Evolutionary conservation across 2,113 vertebrate species (phyloP), one percentile per base, ranked within the genome.

Genomic region (Takifugu flavidus): DNA sequence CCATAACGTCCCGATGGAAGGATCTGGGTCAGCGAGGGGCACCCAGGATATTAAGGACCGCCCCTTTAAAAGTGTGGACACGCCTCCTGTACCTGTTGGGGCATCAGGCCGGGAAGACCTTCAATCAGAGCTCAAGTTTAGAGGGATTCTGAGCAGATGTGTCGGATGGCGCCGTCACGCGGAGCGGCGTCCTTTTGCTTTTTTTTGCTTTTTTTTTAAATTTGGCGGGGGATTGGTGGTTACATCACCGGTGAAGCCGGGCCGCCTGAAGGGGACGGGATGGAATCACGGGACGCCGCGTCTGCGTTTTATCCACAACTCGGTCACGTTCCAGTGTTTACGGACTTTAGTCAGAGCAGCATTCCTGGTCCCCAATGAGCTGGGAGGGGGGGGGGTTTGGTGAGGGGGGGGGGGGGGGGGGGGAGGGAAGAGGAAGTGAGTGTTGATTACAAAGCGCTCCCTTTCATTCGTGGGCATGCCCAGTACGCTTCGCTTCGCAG

Each of bases 361-460:
- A 91, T 91, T 94, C 88, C 90, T 92, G 85, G 83, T 91, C 93
- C 85, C 86, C 87, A 82, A 74, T 75, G 61, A 62, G 65, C 49
- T 64, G 86, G 84, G 87, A 87, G 86, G 65, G 51, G 13, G 34
- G 31, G 51, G 27, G 31, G 34, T 13, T 49, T 61, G 49, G 62
- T 62, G 56, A 59, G 73, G 59, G 68, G 60, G 49, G 61, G 69
- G 62, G 7, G 69, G 47, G 61, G 70, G 70, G 78, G 64, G 72
- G 75, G 89, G 91, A 91, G 88, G 90, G 15, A 46, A 91, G 92
- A 95, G 92, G 92, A 95, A 94, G 93, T 90, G 88, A 92, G 65
- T 89, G 89, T 92, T 93, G 91, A 92, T 93, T 88, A 88, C 88
- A 84, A 82, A 90, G 89, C 91, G 89, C 88, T 90, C 6, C 89